Percentiles rank a stretch among this genome's conserved stretches.
These are phyloP conservation scores for Microtus ochrogaster DNA, from an alignment of 2,113 vertebrate genomes.

Conservation along the genomic window DNA sequence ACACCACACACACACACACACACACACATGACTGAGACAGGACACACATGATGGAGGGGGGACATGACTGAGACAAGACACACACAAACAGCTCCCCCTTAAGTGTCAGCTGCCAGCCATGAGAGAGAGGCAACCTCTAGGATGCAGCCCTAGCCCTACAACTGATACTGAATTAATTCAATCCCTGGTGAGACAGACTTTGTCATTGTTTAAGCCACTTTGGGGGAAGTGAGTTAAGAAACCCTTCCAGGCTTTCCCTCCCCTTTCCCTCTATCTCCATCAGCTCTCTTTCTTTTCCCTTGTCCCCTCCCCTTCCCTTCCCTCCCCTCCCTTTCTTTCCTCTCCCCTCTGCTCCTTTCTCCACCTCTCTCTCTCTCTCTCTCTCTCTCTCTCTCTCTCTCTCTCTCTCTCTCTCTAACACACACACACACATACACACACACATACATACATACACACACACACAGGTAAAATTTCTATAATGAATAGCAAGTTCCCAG, in stretches of 20 bases:
- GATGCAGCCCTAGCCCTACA: background rate
- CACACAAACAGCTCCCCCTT: background rate
- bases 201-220: background rate
- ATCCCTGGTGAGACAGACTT: background rate
- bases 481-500: background rate
- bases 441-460: no score
- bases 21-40: background rate
- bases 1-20: background rate
- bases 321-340: no score
- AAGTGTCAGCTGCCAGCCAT: background rate
- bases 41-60: no score
- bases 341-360: background rate
- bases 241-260: rapidly evolving
- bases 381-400: no score
- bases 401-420: no score
- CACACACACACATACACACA: no score
- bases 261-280: background rate
- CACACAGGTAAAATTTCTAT: background rate
- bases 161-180: background rate
- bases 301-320: rapidly evolving
- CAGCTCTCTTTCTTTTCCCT: background rate
- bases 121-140: background rate
- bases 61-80: background rate
- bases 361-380: no score
- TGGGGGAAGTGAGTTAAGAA: background rate